Conservation (phyloP, 2,113 vertebrate species). For the Leucopternis melanops region DNA sequence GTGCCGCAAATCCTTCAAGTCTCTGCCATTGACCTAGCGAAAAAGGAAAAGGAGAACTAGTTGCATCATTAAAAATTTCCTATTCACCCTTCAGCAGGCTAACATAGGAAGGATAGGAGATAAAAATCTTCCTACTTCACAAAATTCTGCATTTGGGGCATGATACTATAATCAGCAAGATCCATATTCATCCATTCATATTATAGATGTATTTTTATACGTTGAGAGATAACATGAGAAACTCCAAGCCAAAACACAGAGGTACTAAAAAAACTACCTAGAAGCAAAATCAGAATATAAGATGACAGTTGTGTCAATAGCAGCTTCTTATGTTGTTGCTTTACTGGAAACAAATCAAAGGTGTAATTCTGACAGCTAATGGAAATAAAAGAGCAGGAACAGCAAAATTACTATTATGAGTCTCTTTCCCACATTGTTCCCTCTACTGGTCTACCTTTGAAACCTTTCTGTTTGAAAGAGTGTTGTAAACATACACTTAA, state of each 20-base stretch:
- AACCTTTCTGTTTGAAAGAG: background rate
- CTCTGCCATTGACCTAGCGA: conserved; percentile 84
- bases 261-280: background rate
- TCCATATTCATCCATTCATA: background rate
- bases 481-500: background rate
- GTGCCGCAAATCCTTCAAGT: conserved; percentile 80
- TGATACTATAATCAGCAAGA: background rate
- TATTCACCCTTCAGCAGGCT: background rate
- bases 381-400: background rate
- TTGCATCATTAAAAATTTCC: background rate
- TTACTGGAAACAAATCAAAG: conserved; percentile 16
- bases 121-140: background rate
- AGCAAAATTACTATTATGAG: background rate
- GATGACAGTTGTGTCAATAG: background rate
- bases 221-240: background rate
- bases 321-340: background rate
- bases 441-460: background rate
- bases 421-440: background rate
- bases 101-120: background rate
- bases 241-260: background rate
- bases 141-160: background rate
- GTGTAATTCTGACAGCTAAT: background rate
- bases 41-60: background rate
- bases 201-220: background rate
- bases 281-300: background rate